Conservation (phyloP, 2,888 invertebrate species). For the Unio delphinus region DNA sequence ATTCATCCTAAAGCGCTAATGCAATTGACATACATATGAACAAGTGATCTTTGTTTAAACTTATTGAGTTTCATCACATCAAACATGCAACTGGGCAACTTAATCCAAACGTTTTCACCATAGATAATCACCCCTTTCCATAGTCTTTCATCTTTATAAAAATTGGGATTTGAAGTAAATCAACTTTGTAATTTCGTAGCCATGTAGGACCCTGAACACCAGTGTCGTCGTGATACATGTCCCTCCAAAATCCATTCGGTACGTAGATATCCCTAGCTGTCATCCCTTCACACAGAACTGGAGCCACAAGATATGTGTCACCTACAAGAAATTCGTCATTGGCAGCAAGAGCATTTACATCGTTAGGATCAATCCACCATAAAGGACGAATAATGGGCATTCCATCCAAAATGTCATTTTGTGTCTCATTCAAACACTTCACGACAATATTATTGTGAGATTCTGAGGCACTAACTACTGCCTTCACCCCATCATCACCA, state of each 20-base stretch:
- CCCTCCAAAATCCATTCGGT: slow-evolving; percentile 81
- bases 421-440: slow-evolving; percentile 83
- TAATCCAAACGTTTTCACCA: neutral
- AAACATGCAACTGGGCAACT: no score
- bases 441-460: slow-evolving; percentile 74
- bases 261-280: slow-evolving; percentile 52
- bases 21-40: no score
- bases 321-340: slow-evolving; percentile 61
- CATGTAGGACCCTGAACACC: slow-evolving; percentile 40
- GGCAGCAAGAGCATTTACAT: slow-evolving; percentile 40
- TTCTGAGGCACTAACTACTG: slow-evolving; percentile 25
- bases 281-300: slow-evolving; percentile 48
- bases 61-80: no score
- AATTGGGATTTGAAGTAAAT: slow-evolving; percentile 31
- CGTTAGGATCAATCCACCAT: slow-evolving; percentile 56
- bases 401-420: slow-evolving; percentile 77
- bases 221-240: slow-evolving; percentile 68
- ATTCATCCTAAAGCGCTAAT: no score
- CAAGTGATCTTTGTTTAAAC: no score
- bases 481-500: slow-evolving; percentile 75
- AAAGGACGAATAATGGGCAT: slow-evolving; percentile 69
- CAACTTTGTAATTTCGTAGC: slow-evolving; percentile 28
- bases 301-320: slow-evolving; percentile 57
- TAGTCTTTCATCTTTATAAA: slow-evolving; percentile 34
- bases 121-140: neutral